phyloP scores from a whole-genome alignment of 2,888 invertebrate genomes.

The Periphyllus acericola region DNA sequence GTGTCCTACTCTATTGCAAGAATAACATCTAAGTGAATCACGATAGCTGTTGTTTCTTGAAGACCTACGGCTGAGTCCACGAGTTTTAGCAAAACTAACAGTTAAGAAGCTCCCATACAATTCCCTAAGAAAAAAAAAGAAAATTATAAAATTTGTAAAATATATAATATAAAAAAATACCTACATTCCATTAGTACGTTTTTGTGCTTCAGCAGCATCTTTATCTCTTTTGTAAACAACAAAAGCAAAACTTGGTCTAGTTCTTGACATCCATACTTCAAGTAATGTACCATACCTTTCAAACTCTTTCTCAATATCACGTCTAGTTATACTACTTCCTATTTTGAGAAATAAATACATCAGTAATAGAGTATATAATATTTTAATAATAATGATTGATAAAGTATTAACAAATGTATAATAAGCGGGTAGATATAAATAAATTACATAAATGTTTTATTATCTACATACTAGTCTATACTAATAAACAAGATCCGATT shows the following conservation, averaged over 20 bases:
- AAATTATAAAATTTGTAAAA: not conserved
- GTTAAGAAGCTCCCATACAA: slow-evolving; percentile 63
- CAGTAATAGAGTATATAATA: slow-evolving; percentile 30
- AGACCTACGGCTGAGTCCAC: slow-evolving; percentile 63
- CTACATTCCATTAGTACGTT: slow-evolving; percentile 64
- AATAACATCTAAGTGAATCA: slow-evolving; percentile 63
- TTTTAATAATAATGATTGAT: not conserved
- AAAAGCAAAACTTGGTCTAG: slow-evolving; percentile 64
- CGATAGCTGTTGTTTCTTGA: slow-evolving; percentile 61
- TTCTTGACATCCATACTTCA: slow-evolving; percentile 64
- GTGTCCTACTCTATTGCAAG: slow-evolving; percentile 63
- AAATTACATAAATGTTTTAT: no score
- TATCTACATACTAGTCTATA: no score
- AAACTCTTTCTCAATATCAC: slow-evolving; percentile 63
- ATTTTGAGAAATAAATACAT: slow-evolving; percentile 47
- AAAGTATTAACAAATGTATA: no score
- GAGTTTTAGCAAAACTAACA: slow-evolving; percentile 63
- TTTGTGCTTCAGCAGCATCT: slow-evolving; percentile 63
- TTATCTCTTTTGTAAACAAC: slow-evolving; percentile 63
- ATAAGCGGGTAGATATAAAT: no score
- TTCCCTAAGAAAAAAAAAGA: slow-evolving; percentile 54
- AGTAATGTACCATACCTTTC: slow-evolving; percentile 63
- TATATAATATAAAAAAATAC: slow-evolving; percentile 20
- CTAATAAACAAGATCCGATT: no score
- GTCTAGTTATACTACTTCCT: slow-evolving; percentile 63